Conservation (phyloP, 1,140 invertebrate species). For the Bombus cullumanus region DNA sequence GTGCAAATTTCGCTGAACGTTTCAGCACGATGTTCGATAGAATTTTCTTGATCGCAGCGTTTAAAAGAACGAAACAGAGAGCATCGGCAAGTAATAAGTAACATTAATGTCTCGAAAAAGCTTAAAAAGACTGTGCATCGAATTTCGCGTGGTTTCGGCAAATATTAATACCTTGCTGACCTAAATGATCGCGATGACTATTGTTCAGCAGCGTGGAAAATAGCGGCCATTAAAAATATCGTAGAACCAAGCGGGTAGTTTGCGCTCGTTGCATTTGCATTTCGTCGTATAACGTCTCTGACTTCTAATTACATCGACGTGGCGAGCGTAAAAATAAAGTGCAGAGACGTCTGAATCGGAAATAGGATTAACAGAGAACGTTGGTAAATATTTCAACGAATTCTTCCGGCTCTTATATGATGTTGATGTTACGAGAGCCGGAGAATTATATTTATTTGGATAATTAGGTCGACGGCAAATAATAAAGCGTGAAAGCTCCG, state of each 20-base stretch:
- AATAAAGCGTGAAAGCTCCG: neutral
- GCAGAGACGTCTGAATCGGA: neutral
- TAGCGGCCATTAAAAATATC: conserved; percentile 10
- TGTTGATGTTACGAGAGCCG: neutral
- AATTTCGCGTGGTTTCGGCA: neutral
- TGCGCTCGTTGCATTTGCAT: conserved; percentile 5
- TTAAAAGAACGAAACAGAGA: neutral
- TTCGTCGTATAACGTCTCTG: conserved; percentile 17
- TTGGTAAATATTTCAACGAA: neutral
- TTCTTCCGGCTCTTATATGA: neutral
- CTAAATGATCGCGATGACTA: conserved; percentile 19
- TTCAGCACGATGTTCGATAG: neutral
- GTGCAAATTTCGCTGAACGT: too few species aligned
- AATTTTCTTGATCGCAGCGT: neutral
- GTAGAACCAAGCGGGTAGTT: neutral
- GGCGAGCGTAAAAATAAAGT: neutral
- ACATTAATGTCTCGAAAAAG: neutral
- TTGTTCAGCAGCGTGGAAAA: neutral
- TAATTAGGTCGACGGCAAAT: too few species aligned
- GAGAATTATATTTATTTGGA: neutral
- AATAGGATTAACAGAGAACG: neutral
- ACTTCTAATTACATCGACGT: conserved; percentile 1
- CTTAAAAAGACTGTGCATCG: neutral
- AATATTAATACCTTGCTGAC: conserved; percentile 16
- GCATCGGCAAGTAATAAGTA: neutral